These are phyloP conservation scores for Peromyscus maniculatus DNA, from an alignment of 2,113 vertebrate genomes.

Conservation along the genomic window DNA sequence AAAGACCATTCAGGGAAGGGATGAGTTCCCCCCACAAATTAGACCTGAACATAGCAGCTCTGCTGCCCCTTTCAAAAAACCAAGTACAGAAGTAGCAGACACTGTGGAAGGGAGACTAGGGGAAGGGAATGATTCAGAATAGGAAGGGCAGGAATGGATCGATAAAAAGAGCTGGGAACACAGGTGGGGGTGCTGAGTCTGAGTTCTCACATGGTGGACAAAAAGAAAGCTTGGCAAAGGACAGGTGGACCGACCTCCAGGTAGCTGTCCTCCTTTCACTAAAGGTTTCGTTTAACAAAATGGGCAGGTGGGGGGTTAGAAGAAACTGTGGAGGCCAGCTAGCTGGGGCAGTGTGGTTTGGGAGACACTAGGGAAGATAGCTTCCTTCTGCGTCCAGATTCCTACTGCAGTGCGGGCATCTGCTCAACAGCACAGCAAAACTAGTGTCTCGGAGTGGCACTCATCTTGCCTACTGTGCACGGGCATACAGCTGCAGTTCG, in stretches of 20 bases:
- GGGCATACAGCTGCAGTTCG: constrained; percentile 32
- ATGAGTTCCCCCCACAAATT: neutral
- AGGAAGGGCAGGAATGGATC: neutral
- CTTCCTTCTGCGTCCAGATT: neutral
- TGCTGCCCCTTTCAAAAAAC: neutral
- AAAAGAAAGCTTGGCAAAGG: neutral
- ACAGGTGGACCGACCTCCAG: neutral
- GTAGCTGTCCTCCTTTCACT: neutral
- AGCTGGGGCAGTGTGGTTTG: neutral
- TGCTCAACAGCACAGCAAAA: neutral
- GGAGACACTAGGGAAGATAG: neutral
- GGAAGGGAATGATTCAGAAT: neutral
- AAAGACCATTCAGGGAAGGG: constrained; percentile 30
- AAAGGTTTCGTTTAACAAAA: neutral
- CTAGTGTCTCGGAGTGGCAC: neutral
- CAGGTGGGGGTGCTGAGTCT: neutral
- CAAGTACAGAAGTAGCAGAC: neutral
- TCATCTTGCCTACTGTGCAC: constrained; percentile 4
- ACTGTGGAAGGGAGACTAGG: neutral
- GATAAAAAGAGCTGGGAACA: neutral
- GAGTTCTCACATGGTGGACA: neutral
- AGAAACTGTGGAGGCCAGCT: neutral
- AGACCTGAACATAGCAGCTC: neutral
- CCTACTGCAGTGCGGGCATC: neutral
- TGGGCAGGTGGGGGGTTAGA: neutral